Conservation (phyloP, 1,140 invertebrate species). For the Pseudomyrmex concolor region DNA sequence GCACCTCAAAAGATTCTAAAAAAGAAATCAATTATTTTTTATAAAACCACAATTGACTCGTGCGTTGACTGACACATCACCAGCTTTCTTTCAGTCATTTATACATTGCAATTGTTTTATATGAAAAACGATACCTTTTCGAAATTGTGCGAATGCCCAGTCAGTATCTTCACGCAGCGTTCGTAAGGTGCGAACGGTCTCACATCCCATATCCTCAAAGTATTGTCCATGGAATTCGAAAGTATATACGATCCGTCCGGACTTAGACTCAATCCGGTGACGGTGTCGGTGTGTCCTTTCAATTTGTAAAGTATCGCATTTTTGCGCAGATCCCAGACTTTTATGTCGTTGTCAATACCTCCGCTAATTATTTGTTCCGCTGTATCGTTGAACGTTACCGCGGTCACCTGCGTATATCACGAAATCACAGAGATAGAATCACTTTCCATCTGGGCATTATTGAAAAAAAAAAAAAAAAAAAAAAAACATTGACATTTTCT, state of each 20-base stretch:
- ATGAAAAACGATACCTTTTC: conserved; percentile 90
- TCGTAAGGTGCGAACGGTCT: conserved; percentile 94
- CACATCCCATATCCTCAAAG: conserved; percentile 93
- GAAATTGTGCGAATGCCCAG: conserved; percentile 98
- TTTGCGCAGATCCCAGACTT: conserved; percentile 99
- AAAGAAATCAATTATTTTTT: conserved; percentile 22
- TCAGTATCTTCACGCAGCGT: conserved; percentile 96
- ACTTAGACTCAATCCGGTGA: conserved; percentile 96
- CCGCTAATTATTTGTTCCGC: conserved; percentile 95
- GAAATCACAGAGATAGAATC: background rate
- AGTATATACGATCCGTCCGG: conserved; percentile 97
- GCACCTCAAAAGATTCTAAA: conserved; percentile 90
- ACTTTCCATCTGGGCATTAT: background rate
- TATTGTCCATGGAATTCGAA: conserved; percentile 99
- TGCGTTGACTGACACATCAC: too few species aligned
- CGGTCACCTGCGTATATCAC: conserved; percentile 87
- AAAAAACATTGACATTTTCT: conserved; percentile 89
- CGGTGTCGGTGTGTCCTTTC: conserved; percentile 95
- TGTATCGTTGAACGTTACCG: conserved; percentile 98
- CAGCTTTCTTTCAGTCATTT: background rate
- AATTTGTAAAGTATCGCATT: conserved; percentile 94
- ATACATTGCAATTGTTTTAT: background rate
- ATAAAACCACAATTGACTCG: background rate
- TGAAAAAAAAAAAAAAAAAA: background rate
- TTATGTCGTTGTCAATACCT: conserved; percentile 99